Conservation (phyloP, 1,140 invertebrate species). For the Copidosoma floridanum region DNA sequence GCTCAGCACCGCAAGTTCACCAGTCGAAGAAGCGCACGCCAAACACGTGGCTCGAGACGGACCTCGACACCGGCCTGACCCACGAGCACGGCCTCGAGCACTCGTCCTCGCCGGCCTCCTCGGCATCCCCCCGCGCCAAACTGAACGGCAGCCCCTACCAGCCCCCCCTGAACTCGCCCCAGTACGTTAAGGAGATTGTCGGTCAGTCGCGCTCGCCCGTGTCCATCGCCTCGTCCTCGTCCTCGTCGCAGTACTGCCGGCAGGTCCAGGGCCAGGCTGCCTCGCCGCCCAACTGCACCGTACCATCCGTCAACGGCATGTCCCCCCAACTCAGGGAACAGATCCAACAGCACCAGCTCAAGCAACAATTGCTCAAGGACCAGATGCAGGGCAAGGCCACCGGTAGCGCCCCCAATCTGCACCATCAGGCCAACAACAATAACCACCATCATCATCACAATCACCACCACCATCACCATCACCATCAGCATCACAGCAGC, state of each 20-base stretch:
- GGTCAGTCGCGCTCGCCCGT: conserved; percentile 7
- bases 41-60: conserved; percentile 82
- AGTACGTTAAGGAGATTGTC: conserved; percentile 10
- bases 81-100: conserved; percentile 60
- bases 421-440: too few relatives aligned
- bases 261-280: conserved; percentile 4
- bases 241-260: conserved; percentile 14
- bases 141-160: conserved; percentile 32
- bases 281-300: conserved; percentile 32
- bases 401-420: conserved; percentile 32
- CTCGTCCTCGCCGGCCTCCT: conserved; percentile 39
- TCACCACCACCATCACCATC: too few relatives aligned
- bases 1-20: conserved; percentile 39
- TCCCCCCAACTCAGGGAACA: conserved; percentile 46
- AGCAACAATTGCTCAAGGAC: conserved; percentile 47
- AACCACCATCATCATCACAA: too few relatives aligned
- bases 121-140: conserved; percentile 36
- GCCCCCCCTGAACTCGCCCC: neutral
- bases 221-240: conserved; percentile 15
- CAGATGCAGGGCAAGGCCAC: conserved; percentile 46
- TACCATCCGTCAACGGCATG: conserved; percentile 39
- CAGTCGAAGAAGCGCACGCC: conserved; percentile 53
- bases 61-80: conserved; percentile 76
- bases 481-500: too few relatives aligned
- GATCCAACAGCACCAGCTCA: conserved; percentile 50